These are phyloP conservation scores for Blennius ocellaris DNA, from an alignment of 2,113 vertebrate genomes.

Conservation along the genomic window DNA sequence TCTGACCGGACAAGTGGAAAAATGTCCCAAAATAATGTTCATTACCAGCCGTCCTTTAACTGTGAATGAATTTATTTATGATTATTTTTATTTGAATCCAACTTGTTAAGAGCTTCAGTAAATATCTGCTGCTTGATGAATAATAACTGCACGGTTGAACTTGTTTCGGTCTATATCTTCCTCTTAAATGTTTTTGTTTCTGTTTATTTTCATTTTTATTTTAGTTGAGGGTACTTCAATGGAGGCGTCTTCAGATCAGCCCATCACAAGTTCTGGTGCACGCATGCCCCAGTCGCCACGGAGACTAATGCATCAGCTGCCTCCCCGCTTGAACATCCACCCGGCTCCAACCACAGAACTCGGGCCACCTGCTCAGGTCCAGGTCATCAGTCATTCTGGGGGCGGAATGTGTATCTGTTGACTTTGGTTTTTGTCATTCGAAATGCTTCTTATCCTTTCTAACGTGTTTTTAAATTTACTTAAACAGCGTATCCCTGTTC, in stretches of 20 bases:
- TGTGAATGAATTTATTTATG: too few relatives aligned
- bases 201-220: conserved; percentile 3
- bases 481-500: conserved; percentile 79
- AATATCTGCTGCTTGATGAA: too few relatives aligned
- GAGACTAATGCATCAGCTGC: conserved; percentile 89
- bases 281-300: conserved; percentile 91
- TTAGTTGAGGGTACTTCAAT: conserved; percentile 86
- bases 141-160: too few relatives aligned
- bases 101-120: too few relatives aligned
- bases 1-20: conserved; percentile 6
- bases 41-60: too few relatives aligned
- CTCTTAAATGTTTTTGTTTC: too few relatives aligned
- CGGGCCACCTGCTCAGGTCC: conserved; percentile 90
- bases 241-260: conserved; percentile 88
- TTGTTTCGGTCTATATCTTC: too few relatives aligned
- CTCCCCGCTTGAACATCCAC: conserved; percentile 89
- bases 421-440: not conserved
- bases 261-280: conserved; percentile 87
- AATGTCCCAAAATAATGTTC: not conserved
- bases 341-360: conserved; percentile 90
- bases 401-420: not conserved
- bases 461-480: not conserved
- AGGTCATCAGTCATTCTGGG: conserved; percentile 29
- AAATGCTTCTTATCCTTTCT: not conserved
- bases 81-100: too few relatives aligned